These are phyloP conservation scores for Celastrina argiolus DNA, from an alignment of 2,888 invertebrate species.

Conservation along the genomic window DNA sequence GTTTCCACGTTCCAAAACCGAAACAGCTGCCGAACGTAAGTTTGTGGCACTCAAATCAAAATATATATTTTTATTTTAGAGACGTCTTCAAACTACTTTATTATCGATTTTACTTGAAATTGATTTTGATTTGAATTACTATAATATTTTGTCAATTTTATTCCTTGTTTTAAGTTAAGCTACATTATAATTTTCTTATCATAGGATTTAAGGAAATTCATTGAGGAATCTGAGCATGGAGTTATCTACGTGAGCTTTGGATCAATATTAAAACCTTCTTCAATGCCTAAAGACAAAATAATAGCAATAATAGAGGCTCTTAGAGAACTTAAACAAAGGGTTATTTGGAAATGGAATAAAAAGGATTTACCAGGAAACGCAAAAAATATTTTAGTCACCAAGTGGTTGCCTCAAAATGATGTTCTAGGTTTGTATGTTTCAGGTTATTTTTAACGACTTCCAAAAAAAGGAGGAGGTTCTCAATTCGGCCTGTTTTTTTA, in stretches of 20 bases:
- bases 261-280: slow-evolving; percentile 82
- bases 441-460: no score
- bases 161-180: no score
- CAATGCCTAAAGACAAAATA: slow-evolving; percentile 78
- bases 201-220: slow-evolving; percentile 78
- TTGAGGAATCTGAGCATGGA: slow-evolving; percentile 81
- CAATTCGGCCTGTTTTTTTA: no score
- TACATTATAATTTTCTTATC: slow-evolving; percentile 14
- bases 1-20: slow-evolving; percentile 68
- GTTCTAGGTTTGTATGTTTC: slow-evolving; percentile 76
- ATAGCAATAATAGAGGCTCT: slow-evolving; percentile 79
- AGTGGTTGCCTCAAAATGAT: slow-evolving; percentile 86
- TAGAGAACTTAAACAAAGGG: slow-evolving; percentile 79
- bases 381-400: slow-evolving; percentile 80
- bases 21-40: slow-evolving; percentile 31
- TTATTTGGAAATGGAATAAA: slow-evolving; percentile 85
- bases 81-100: no score
- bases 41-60: no score
- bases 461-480: no score
- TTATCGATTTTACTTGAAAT: no score
- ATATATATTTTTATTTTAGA: no score
- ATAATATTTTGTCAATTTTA: neutral
- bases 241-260: slow-evolving; percentile 88
- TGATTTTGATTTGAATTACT: no score
- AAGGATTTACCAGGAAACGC: slow-evolving; percentile 66